Percentiles rank a stretch among this genome's conserved stretches.
Evolutionary conservation across 2,888 invertebrate species (phyloP).

Genomic region (Liopterus haemorrhoidalis): DNA sequence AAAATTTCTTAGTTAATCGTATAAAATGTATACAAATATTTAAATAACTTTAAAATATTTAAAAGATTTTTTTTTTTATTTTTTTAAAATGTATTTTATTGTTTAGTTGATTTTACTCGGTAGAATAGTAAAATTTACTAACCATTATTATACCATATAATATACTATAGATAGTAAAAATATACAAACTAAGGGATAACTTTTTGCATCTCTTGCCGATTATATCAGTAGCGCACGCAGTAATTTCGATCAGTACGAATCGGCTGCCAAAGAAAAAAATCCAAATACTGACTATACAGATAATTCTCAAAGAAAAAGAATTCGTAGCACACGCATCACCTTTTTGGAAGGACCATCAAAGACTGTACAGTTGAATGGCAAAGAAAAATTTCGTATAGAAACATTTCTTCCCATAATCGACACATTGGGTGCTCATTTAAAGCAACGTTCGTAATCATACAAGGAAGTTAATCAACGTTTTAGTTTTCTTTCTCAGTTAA

Average conservation of each 20-base stretch:
- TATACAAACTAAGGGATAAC: no score
- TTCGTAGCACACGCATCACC: no score
- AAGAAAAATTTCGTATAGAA: conserved; percentile 22
- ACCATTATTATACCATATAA: no score
- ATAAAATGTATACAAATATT: no score
- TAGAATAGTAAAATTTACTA: no score
- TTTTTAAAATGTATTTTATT: no score
- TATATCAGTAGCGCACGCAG: conserved; percentile 18
- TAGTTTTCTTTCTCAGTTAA: conserved; percentile 29
- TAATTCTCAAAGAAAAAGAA: conserved; percentile 14
- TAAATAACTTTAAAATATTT: no score
- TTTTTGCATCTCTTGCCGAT: conserved; percentile 15
- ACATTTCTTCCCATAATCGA: conserved; percentile 27
- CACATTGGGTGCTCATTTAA: conserved; percentile 30
- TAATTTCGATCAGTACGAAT: conserved; percentile 18
- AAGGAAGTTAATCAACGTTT: no score
- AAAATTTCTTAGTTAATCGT: no score
- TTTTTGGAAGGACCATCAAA: conserved; percentile 19
- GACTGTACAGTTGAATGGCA: conserved; percentile 19
- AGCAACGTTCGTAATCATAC: conserved; percentile 29
- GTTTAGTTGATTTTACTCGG: no score
- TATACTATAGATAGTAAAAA: no score
- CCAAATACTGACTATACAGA: conserved; percentile 16
- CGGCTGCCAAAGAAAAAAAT: conserved; percentile 20
- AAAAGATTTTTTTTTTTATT: no score